Percentiles rank a stretch among this genome's conserved stretches.
phyloP scores from a whole-genome alignment of 2,113 vertebrate genomes.

The Myrmophylax atrothorax region DNA sequence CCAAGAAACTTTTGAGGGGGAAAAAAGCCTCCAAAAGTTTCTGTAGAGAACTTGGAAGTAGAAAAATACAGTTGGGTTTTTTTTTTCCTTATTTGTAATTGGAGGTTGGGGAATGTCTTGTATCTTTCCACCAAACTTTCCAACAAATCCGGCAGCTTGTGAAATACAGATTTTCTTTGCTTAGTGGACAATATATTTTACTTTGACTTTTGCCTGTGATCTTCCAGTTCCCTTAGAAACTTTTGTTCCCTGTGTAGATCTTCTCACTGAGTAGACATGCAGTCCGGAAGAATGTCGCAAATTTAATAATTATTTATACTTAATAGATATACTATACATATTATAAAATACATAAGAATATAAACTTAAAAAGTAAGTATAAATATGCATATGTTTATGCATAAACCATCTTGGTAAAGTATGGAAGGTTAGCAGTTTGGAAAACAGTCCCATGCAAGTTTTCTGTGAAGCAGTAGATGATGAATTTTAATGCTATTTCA shows the following conservation, averaged over 20 bases:
- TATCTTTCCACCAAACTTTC: background rate
- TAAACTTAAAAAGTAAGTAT: background rate
- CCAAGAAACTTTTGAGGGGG: background rate
- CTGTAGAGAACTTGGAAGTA: background rate
- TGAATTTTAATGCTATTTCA: background rate
- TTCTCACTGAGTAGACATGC: background rate
- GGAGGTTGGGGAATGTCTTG: fast-evolving
- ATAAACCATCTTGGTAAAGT: background rate
- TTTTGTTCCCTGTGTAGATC: background rate
- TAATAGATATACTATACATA: background rate
- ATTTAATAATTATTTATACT: background rate
- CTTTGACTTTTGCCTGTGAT: background rate
- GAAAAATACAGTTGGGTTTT: background rate
- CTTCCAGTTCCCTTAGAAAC: background rate
- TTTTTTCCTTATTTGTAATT: background rate
- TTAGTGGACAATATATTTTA: background rate
- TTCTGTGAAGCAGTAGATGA: background rate
- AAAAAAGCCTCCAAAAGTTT: background rate
- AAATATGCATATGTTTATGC: background rate
- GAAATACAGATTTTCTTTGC: background rate
- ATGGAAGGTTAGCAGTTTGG: background rate
- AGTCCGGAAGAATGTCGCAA: background rate
- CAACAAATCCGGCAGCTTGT: background rate
- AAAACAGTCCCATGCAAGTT: background rate
- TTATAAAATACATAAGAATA: background rate